Evolutionary conservation across 2,888 invertebrate genomes (phyloP), one percentile per base, ranked within the genome.

Genomic region (Sipunculus nudus): DNA sequence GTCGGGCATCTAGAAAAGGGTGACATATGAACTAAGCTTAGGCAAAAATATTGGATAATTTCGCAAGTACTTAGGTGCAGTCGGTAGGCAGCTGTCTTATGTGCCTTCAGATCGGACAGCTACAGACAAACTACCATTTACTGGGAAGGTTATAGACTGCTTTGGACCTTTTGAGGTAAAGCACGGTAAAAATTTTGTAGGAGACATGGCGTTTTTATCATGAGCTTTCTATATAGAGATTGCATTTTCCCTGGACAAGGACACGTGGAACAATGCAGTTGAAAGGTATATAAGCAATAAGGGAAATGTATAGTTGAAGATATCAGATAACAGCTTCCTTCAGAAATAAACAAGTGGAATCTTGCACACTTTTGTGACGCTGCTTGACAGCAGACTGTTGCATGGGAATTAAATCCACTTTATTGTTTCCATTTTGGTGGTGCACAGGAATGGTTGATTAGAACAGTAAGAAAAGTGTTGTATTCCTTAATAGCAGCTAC

Each of bases 371-470:
- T 48, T n/a, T 13, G n/a, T 19, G 2, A 48, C 25, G 19, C 8
- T 25, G 19, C n/a, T 19, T 32, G 26, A 19, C 29, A 32, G 23
- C 28, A 48, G 29, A 32, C 28, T 19, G 23, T 48, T 21, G 29
- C 28, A n/a, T 48, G 49, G 49, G 10, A 19, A 31, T 48, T 48
- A n/a, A 48, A 48, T 29, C 49, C 49, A 32, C 49, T 32, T 21
- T 5, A n/a, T 29, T 29, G 31, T n/a, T 48, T 32, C 19, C 49
- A 48, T 31, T 19, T 21, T n/a, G 49, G 49, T 21, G 28, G 49
- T 29, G 31, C 31, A 19, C 31, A 13, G 32, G 49, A 48, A 48
- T 19, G 49, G 5, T 19, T 4, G 16, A 48, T 48, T 21, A 28
- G 29, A 31, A 48, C 49, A n/a, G 32, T 48, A 19, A 28, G 49